Base-by-base conservation (phyloP, 2,797 vertebrate genomes). In the Mus caroli region DNA sequence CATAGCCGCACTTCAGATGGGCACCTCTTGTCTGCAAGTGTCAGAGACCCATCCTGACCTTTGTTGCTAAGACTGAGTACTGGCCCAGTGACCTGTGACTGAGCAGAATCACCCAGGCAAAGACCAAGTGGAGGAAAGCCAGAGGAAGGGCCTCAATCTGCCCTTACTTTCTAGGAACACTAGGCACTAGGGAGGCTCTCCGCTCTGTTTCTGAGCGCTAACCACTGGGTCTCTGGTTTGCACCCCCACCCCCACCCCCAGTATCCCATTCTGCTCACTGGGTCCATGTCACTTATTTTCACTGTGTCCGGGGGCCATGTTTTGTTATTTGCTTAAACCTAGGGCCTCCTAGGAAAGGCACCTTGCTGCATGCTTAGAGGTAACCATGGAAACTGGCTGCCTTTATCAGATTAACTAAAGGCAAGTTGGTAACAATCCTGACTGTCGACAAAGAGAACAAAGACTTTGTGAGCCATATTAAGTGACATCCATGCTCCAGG, bases 321-420 rank as follows among this genome's bases (percentile, higher is more conserved):
- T 93, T 85, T 87, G 26, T 73, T 88, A 64, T 91, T 96, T 71
- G 88, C 79, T 92, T 94, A 91, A 91, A 90, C 86, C 56, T 26
- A 34, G 24, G 34, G 94, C 52, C 75, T 88, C 88, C 56, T 37
- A 90, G 92, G 78, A 96, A 94, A 28, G 77, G 69, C 73, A 95
- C 76, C 86, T 96, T 94, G 78, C 85, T 76, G 79, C 56, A 2
- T 83, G 79, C 96, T 95, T 86, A 34, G 6, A 43, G 90, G 97
- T 97, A 97, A 97, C 97, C 94, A 97, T 97, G 96, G 97, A 95
- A 98, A 98, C 97, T 64, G 40, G 43, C 87, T 91, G 94, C 58
- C 78, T 94, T 86, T 60, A 67, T 94, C 80, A 79, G 91, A 86
- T 88, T 86, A 93, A 90, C 91, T 88, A 71, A 90, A 95, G 76